Evolutionary conservation across 2,888 invertebrate genomes (phyloP).

Genomic region (Rhagonycha fulva): DNA sequence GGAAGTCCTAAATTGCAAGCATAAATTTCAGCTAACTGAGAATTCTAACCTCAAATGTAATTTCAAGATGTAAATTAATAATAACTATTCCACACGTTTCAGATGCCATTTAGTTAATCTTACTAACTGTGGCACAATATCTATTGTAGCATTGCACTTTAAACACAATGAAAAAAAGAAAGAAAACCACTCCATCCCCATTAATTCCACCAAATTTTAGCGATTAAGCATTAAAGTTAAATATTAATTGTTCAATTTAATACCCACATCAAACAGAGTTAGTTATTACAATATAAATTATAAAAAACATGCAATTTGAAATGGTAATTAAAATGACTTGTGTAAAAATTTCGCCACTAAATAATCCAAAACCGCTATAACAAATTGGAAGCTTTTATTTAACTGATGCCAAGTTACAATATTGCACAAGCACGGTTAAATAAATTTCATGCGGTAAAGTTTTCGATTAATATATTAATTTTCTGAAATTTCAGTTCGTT

Average conservation of each 20-base stretch:
- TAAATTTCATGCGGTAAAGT: neutral
- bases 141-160: constrained; percentile 1
- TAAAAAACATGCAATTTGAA: neutral
- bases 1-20: constrained; percentile 16
- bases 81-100: constrained; percentile 19
- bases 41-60: constrained; percentile 21
- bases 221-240: neutral
- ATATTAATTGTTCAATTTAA: neutral
- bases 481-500: neutral
- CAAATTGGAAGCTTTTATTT: neutral
- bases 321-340: constrained; percentile 10
- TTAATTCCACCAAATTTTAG: neutral
- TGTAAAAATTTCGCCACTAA: neutral
- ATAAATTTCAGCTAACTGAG: constrained; percentile 18
- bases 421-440: neutral
- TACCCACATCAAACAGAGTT: neutral
- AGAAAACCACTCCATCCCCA: neutral
- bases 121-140: constrained; percentile 12
- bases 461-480: neutral
- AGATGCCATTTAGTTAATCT: constrained; percentile 23
- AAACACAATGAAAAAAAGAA: neutral
- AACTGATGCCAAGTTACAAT: neutral
- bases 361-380: neutral
- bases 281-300: neutral
- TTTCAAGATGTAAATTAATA: constrained; percentile 23